Evolutionary conservation across 2,888 invertebrate species (phyloP).

Genomic region (Atrina japonica): DNA sequence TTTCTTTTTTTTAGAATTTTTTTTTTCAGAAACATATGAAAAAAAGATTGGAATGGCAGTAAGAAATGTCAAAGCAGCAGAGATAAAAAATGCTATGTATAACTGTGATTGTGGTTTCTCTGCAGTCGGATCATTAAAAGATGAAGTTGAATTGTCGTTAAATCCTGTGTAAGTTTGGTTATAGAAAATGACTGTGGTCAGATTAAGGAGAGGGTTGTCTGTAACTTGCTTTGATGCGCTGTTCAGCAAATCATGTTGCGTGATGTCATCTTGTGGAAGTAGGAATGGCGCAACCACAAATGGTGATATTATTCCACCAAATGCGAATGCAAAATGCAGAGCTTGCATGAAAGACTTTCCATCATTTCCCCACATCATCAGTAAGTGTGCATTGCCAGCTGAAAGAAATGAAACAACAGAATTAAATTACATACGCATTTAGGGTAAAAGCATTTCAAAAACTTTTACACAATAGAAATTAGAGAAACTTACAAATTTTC

Average conservation of each 20-base stretch:
- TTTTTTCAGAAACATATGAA: not conserved
- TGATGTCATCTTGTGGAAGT: not conserved
- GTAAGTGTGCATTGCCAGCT: constrained; percentile 70
- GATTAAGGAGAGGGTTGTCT: not conserved
- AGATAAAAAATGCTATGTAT: constrained; percentile 23
- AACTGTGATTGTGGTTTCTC: constrained; percentile 7
- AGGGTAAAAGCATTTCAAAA: no score
- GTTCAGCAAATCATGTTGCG: no score
- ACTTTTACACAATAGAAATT: no score
- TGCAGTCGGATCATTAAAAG: not conserved
- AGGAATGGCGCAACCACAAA: constrained; percentile 54
- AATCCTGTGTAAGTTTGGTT: no score
- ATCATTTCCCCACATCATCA: constrained; percentile 44
- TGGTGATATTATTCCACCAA: constrained; percentile 56
- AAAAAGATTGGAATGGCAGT: constrained; percentile 24
- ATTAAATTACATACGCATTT: not conserved
- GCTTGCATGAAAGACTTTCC: constrained; percentile 55
- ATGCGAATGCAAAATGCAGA: constrained; percentile 51
- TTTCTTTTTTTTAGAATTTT: no score
- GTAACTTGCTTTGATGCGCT: not conserved
- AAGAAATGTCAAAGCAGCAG: constrained; percentile 16
- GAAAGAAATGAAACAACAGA: constrained; percentile 12
- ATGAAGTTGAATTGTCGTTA: no score
- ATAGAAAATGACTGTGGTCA: no score
- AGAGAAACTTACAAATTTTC: no score